Evolutionary conservation across 2,888 invertebrate genomes (phyloP).

Genomic region (Lasius platythorax): DNA sequence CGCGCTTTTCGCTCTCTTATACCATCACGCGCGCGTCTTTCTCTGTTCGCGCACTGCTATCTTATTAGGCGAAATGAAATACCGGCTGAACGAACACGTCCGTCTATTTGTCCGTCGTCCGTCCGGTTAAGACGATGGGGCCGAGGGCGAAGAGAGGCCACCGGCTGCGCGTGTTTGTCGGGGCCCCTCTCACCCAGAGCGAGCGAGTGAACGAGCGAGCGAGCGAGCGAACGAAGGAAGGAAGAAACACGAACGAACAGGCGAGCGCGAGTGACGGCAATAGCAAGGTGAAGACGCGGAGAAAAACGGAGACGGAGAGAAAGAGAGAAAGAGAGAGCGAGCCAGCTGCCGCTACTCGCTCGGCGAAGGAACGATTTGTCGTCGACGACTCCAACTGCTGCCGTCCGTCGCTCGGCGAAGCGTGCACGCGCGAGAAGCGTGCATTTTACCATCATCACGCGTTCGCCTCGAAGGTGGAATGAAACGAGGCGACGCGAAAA

Average conservation of each 20-base stretch:
- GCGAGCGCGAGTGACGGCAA: constrained; percentile 32
- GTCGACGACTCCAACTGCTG: constrained; percentile 70
- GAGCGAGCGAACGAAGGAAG: background rate
- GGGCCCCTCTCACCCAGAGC: constrained; percentile 75
- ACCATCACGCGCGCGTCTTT: constrained; percentile 17
- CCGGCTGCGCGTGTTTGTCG: constrained; percentile 73
- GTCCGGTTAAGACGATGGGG: constrained; percentile 69
- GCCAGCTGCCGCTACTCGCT: constrained; percentile 77
- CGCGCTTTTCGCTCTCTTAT: constrained; percentile 29
- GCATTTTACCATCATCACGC: constrained; percentile 4
- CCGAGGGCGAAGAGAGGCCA: constrained; percentile 70
- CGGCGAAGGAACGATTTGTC: constrained; percentile 65
- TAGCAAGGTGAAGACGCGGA: constrained; percentile 54
- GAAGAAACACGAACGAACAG: background rate
- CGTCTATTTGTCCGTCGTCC: constrained; percentile 75
- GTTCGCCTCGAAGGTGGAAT: constrained; percentile 14
- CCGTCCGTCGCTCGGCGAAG: constrained; percentile 71
- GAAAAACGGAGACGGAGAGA: constrained; percentile 47
- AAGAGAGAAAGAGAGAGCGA: constrained; percentile 46
- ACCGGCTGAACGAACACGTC: constrained; percentile 68
- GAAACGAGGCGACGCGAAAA: constrained; percentile 40
- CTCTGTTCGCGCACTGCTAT: constrained; percentile 47
- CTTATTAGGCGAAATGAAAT: constrained; percentile 73
- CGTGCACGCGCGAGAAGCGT: constrained; percentile 39
- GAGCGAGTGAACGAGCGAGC: background rate